Evolutionary conservation across 2,113 vertebrate species (phyloP), one percentile per base, ranked within the genome.

Genomic region (Anarrhichthys ocellatus): DNA sequence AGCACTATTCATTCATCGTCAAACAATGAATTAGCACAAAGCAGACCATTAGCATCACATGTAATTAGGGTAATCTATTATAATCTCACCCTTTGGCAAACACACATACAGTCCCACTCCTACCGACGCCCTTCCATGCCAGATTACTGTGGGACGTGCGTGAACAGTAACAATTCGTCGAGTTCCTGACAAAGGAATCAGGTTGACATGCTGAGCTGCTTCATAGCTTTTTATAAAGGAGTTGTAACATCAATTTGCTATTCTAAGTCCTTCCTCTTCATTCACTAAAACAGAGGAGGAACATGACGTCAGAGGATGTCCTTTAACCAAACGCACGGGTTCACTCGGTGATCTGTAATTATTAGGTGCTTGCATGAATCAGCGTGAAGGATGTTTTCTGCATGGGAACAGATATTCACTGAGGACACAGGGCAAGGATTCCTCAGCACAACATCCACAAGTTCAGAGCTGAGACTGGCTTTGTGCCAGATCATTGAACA

Each of bases 41-140:
- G 44, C 67, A 72, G 24, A 10, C 73, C 50, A 83, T 84, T 82
- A 78, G 79, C 17, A 78, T 88, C 50, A 82, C 54, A 76, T 75
- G 70, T 69, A 87, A 87, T 86, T 71, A 78, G 78, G 79, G 67
- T 83, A 80, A 90, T 87, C 67, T 85, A 58, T 69, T 73, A 50
- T 72, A 72, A 78, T 78, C 74, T 83, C 63, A 81, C 34, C 67
- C 81, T 84, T 64, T 83, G 52, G 69, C 48, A 78, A 86, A 87
- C 54, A 64, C 48, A 64, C 65, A 71, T 58, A 64, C 69, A 79
- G 64, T 78, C 40, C 71, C 36, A 81, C 11, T 67, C 65, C 24
- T 63, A 22, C 34, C 58, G 46, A 70, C 78, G 66, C 56, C 52
- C 42, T 72, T 86, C 40, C 32, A 63, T 87, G 11, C 27, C 71